Conservation (phyloP, 2,797 vertebrate species). For the Propithecus deckenii region DNA sequence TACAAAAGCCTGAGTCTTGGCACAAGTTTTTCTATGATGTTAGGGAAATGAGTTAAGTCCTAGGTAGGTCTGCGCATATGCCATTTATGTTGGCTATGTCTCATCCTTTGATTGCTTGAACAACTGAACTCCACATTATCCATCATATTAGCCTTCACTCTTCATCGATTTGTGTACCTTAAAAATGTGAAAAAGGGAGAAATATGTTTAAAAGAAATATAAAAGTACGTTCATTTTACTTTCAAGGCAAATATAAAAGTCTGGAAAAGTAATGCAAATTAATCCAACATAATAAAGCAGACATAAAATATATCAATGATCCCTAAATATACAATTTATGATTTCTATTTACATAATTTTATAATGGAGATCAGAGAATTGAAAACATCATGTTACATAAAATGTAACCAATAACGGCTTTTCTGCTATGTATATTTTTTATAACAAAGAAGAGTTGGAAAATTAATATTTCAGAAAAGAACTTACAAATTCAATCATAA, state of each 20-base stretch:
- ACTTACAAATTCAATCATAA: neutral
- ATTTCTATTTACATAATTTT: conserved; percentile 5
- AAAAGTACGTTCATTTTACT: neutral
- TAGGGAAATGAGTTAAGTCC: neutral
- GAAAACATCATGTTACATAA: neutral
- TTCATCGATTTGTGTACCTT: conserved; percentile 16
- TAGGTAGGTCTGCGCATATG: neutral
- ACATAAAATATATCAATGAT: neutral
- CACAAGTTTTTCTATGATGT: neutral
- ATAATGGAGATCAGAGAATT: neutral
- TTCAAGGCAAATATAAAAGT: conserved; percentile 1
- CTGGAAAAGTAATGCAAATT: neutral
- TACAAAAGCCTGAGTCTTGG: neutral
- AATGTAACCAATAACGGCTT: neutral
- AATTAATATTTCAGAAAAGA: neutral
- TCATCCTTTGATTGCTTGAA: neutral
- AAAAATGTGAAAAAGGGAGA: conserved; percentile 24
- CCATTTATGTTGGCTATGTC: neutral
- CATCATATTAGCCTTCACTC: neutral
- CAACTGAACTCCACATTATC: neutral
- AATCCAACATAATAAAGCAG: neutral
- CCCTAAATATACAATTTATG: neutral
- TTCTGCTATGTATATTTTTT: neutral
- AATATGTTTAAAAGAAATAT: conserved; percentile 23
- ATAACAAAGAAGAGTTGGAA: neutral